Conservation (phyloP, 2,888 invertebrate genomes). For the Xylota segnis region DNA sequence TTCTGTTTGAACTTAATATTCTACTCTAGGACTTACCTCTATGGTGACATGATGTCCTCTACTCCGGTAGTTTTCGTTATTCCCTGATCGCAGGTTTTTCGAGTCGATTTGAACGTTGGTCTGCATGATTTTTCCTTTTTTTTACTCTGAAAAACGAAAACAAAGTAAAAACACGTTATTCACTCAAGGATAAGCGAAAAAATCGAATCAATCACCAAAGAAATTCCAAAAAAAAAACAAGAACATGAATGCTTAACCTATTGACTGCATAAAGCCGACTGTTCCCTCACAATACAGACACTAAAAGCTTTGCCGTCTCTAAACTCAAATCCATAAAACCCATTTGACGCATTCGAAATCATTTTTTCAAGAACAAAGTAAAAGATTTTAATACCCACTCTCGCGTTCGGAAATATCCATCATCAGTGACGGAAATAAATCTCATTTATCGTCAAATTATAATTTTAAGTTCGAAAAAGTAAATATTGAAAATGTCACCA, state of each 20-base stretch:
- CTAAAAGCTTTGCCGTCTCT: too few species aligned
- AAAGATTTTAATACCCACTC: neutral
- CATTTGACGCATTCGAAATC: too few species aligned
- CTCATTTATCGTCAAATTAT: neutral
- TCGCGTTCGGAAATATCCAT: neutral
- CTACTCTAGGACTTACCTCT: conserved; percentile 82
- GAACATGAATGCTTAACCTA: neutral
- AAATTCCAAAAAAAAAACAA: too few species aligned
- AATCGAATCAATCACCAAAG: too few species aligned
- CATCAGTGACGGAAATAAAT: neutral
- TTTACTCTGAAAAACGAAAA: conserved; percentile 28
- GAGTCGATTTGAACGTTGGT: conserved; percentile 91
- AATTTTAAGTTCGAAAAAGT: neutral
- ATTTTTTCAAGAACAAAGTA: neutral
- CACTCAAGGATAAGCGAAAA: too few species aligned
- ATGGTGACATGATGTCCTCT: conserved; percentile 84
- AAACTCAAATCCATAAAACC: too few species aligned
- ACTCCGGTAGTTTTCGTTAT: conserved; percentile 87
- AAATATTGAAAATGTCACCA: too few species aligned
- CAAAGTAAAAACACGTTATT: too few species aligned
- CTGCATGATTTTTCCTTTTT: conserved; percentile 86
- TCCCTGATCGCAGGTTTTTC: conserved; percentile 87
- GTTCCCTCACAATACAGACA: too few species aligned
- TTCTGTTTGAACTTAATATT: neutral
- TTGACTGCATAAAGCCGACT: neutral